These are phyloP conservation scores for Alviniconcha strummeri DNA, from an alignment of 2,888 invertebrate species.

Conservation along the genomic window DNA sequence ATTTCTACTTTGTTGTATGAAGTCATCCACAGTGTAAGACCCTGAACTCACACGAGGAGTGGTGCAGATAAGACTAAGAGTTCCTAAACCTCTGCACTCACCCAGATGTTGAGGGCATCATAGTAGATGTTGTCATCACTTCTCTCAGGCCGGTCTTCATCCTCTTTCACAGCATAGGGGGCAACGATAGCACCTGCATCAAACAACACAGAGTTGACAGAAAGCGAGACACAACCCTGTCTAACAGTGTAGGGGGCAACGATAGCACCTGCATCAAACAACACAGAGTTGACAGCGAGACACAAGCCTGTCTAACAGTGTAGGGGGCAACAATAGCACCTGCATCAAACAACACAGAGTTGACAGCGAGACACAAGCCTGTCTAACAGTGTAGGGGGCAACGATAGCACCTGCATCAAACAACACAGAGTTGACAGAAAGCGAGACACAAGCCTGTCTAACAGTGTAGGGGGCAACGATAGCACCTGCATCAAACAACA, in stretches of 20 bases:
- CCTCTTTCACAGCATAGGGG: constrained; percentile 52
- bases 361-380: constrained; percentile 79
- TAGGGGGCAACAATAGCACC: constrained; percentile 62
- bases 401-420: constrained; percentile 50
- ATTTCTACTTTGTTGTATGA: constrained; percentile 53
- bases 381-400: constrained; percentile 57
- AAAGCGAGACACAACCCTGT: constrained; percentile 6
- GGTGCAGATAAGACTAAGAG: background rate
- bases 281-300: constrained; percentile 79
- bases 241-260: constrained; percentile 60
- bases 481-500: constrained; percentile 42
- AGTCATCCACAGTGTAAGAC: constrained; percentile 15
- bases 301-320: constrained; percentile 75
- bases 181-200: constrained; percentile 55
- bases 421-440: constrained; percentile 72
- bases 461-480: constrained; percentile 61
- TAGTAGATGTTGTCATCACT: constrained; percentile 60
- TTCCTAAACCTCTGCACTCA: constrained; percentile 38
- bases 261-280: constrained; percentile 43
- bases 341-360: constrained; percentile 28
- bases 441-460: constrained; percentile 86
- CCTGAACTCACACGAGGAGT: background rate
- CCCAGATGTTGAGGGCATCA: constrained; percentile 71
- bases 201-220: background rate
- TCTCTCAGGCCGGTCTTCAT: constrained; percentile 44